Conservation (phyloP, 2,113 vertebrate species). For the Vanacampus margaritifer region DNA sequence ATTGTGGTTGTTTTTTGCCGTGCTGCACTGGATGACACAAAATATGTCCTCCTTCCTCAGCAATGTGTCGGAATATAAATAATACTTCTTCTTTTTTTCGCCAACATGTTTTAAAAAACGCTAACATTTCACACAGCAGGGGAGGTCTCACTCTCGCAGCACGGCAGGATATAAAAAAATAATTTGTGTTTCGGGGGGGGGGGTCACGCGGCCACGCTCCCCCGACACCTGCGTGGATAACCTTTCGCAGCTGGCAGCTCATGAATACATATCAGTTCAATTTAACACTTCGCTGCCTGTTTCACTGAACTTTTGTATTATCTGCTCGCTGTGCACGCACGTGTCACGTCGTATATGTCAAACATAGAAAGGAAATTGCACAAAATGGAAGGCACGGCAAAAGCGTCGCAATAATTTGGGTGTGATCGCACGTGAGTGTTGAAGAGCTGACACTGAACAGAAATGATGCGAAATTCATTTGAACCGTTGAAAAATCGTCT, state of each 20-base stretch:
- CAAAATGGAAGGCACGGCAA: not conserved
- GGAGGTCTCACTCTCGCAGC: not conserved
- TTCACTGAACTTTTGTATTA: conserved; percentile 5
- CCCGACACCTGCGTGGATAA: conserved; percentile 4
- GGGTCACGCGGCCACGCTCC: not conserved
- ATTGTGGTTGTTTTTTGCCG: too few relatives aligned
- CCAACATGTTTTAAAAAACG: not conserved
- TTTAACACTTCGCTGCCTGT: conserved; percentile 1
- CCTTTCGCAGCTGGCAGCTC: conserved; percentile 4
- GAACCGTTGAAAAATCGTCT: not conserved
- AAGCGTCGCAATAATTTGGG: not conserved
- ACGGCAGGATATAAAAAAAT: conserved; percentile 4
- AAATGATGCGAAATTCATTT: not conserved
- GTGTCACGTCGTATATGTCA: conserved; percentile 5
- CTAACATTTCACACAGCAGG: not conserved
- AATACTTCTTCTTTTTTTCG: not conserved
- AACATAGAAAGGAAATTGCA: not conserved
- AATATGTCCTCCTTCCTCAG: too few relatives aligned
- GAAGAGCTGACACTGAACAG: not conserved
- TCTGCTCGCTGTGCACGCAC: not conserved
- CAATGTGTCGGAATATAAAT: too few relatives aligned
- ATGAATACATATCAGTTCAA: conserved; percentile 9
- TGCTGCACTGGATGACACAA: too few relatives aligned
- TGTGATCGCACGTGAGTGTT: not conserved
- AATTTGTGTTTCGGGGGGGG: not conserved